Percentiles rank a stretch among this genome's conserved stretches.
phyloP scores from a whole-genome alignment of 2,888 invertebrate species.

The Stenichneumon culpator region DNA sequence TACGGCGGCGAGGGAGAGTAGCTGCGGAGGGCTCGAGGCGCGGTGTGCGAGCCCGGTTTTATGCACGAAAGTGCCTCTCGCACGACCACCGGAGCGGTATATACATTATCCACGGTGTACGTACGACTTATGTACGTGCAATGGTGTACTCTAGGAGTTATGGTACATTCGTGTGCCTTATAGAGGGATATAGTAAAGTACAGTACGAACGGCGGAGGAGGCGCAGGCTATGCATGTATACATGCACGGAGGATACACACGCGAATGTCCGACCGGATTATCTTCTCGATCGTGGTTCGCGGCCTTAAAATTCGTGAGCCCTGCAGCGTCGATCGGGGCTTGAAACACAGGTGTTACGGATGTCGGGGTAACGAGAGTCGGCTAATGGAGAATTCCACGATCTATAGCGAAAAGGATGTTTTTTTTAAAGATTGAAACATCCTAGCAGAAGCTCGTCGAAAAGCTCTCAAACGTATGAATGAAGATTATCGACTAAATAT shows the following conservation, averaged over 20 bases:
- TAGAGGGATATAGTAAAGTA: conserved; percentile 5
- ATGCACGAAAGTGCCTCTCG: conserved; percentile 54
- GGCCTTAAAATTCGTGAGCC: conserved; percentile 55
- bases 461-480: neutral
- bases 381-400: conserved; percentile 5
- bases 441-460: neutral
- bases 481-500: neutral
- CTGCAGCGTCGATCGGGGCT: conserved; percentile 44
- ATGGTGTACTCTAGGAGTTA: conserved; percentile 29
- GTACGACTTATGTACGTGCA: conserved; percentile 33
- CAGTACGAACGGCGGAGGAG: conserved; percentile 8
- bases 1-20: conserved; percentile 33
- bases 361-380: conserved; percentile 1
- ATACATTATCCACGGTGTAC: conserved; percentile 44
- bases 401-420: neutral
- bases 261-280: conserved; percentile 54
- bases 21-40: conserved; percentile 31
- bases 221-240: conserved; percentile 8
- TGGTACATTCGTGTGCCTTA: conserved; percentile 15
- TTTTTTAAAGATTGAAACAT: neutral
- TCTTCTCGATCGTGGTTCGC: conserved; percentile 55
- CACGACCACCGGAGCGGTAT: conserved; percentile 51
- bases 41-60: conserved; percentile 54
- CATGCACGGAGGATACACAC: conserved; percentile 12
- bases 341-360: neutral